Conservation (phyloP, 2,797 vertebrate species). For the Helarctos malayanus region DNA sequence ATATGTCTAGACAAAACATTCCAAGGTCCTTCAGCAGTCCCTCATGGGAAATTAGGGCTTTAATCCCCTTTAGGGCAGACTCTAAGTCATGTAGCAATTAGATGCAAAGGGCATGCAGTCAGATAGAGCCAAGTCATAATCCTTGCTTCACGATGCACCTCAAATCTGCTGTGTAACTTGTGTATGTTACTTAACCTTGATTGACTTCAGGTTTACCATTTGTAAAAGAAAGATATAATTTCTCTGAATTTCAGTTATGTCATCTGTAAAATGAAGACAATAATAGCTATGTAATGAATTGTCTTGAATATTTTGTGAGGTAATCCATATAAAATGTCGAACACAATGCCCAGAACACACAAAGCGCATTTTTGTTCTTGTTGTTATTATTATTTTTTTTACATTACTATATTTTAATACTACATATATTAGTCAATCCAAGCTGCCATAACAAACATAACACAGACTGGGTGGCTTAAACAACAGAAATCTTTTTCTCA, state of each 20-base stretch:
- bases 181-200: not conserved
- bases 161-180: not conserved
- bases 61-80: not conserved
- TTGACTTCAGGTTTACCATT: not conserved
- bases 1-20: not conserved
- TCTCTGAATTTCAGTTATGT: slow-evolving; percentile 3
- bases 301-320: not conserved
- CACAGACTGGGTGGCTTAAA: not conserved
- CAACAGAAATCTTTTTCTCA: slow-evolving; percentile 19
- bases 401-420: not conserved
- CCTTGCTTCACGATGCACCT: not conserved
- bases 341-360: not conserved
- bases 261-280: not conserved
- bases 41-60: not conserved
- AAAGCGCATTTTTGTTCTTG: not conserved
- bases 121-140: not conserved
- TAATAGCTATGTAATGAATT: not conserved
- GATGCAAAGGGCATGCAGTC: not conserved
- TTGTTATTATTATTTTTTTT: not conserved
- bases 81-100: not conserved
- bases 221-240: not conserved
- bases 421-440: not conserved
- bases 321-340: not conserved
- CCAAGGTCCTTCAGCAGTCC: not conserved
- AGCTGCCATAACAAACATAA: not conserved